phyloP scores from a whole-genome alignment of 2,113 vertebrate genomes.

The Bubo blakistoni region DNA sequence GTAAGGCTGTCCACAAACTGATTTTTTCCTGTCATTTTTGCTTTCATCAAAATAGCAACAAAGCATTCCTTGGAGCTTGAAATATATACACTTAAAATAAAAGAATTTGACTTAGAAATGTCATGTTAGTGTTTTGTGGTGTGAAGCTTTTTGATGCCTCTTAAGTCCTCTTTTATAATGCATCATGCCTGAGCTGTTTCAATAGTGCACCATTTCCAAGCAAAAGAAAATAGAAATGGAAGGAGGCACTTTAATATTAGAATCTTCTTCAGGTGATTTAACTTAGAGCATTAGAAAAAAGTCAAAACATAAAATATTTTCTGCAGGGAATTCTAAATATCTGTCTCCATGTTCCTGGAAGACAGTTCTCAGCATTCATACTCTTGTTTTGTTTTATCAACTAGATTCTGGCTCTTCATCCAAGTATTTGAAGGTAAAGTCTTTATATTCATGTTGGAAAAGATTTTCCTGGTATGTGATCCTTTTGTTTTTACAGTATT shows the following conservation, averaged over 20 bases:
- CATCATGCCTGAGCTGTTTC: not conserved
- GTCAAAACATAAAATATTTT: not conserved
- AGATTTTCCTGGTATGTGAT: fast-evolving
- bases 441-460: not conserved
- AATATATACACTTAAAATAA: not conserved
- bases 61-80: not conserved
- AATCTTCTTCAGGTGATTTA: not conserved
- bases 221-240: not conserved
- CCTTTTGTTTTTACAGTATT: not conserved
- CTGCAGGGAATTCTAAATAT: not conserved
- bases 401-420: not conserved
- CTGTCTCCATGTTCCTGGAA: not conserved
- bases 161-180: not conserved
- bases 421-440: not conserved
- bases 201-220: not conserved
- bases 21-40: not conserved
- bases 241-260: not conserved
- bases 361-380: not conserved
- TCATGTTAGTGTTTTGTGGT: not conserved
- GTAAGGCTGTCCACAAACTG: not conserved
- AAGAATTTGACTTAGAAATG: not conserved
- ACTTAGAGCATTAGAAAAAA: not conserved
- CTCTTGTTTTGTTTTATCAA: not conserved
- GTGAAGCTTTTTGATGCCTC: not conserved
- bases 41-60: not conserved